Evolutionary conservation across 2,113 vertebrate genomes (phyloP).

Genomic region (Cyrtonyx montezumae): DNA sequence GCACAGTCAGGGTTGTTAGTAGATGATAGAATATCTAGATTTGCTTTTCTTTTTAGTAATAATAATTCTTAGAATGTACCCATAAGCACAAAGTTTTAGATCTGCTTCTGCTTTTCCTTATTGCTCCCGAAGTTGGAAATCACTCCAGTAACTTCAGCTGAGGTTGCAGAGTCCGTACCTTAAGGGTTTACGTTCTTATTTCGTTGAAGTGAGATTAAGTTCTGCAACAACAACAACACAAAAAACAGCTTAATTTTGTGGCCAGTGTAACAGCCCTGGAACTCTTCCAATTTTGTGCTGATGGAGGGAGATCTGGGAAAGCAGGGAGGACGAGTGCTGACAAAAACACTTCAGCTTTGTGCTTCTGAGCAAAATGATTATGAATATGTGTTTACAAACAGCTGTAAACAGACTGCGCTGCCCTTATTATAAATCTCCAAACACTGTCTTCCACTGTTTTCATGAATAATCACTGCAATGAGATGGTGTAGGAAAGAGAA

Average conservation of each 20-base stretch:
- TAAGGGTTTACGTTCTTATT: neutral
- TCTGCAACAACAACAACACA: neutral
- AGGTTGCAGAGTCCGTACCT: neutral
- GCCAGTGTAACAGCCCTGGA: neutral
- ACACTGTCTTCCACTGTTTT: constrained; percentile 22
- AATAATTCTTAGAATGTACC: neutral
- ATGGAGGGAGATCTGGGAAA: neutral
- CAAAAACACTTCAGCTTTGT: constrained; percentile 35
- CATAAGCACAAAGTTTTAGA: neutral
- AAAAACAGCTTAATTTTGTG: neutral
- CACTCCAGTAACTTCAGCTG: neutral
- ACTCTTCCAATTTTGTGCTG: neutral
- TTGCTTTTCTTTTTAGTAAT: neutral
- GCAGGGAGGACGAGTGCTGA: neutral
- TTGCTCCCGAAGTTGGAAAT: neutral
- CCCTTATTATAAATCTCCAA: constrained; percentile 28
- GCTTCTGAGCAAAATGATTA: constrained; percentile 39
- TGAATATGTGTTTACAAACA: constrained; percentile 20
- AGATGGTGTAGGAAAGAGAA: neutral
- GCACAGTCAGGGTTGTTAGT: neutral
- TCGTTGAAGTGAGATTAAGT: neutral
- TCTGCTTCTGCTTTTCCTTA: neutral
- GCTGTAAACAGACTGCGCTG: constrained; percentile 44
- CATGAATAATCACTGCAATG: constrained; percentile 9
- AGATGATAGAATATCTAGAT: neutral